Evolutionary conservation across 2,888 invertebrate species (phyloP), one percentile per base, ranked within the genome.

Genomic region (Archips crataeganus): DNA sequence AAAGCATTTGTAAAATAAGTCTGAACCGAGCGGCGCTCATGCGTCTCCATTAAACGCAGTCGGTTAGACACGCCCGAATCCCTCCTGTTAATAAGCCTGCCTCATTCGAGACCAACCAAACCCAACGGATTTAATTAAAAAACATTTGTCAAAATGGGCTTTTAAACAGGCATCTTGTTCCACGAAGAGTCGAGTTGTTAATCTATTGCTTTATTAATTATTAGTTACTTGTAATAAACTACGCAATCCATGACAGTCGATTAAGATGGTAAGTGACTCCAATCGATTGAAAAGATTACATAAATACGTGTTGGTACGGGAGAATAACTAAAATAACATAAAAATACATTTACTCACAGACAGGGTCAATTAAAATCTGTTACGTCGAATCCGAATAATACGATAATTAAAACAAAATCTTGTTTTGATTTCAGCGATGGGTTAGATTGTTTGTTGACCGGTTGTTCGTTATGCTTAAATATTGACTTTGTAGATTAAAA

Each of bases 121-220:
- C 88, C 89, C 90, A 87, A 83, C 84, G 84, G 85, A 90, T 92
- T 92, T 91, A 92, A 91, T 91, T 74, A 65, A 74, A 91, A 90
- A 90, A 87, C 88, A 91, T 91, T 89, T 86, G 87, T 91, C 88
- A 89, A 89, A 89, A 90, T 85, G 85, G 83, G 75, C 79, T 86
- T 84, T 85, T 86, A 85, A 89, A 90, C 85, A 82, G 85, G 82
- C 82, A 85, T 85, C 84, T 85, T 86, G 83, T 85, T 84, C 81
- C 78, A 80, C 75, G 82, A 80, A 85, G 60, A 70, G 59, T 63
- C 11, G 54, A 66, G 63, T 71, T 73, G 51, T 84, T 85, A 83
- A 87, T 84, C 80, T 83, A 84, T 81, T 76, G 81, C 81, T 80
- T 82, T 86, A 87, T 86, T 89, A 87, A 87, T 89, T 87, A 86